phyloP scores from a whole-genome alignment of 2,797 vertebrate species.

The Lerista edwardsae region DNA sequence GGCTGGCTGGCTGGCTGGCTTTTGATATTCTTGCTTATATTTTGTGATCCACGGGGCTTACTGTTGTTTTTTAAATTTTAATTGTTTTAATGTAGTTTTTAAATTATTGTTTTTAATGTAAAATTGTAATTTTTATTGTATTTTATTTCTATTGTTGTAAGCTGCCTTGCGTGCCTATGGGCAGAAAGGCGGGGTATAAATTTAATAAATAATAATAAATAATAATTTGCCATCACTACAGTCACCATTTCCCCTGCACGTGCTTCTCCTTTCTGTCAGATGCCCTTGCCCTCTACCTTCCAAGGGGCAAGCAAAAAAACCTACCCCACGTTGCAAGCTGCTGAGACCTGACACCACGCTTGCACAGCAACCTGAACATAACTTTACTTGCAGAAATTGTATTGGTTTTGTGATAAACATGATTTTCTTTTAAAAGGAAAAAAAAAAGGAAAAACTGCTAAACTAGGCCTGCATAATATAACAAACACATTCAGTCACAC shows the following conservation, averaged over 20 bases:
- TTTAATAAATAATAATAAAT: too few relatives aligned
- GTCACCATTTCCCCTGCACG: neutral
- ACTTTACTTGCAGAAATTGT: neutral
- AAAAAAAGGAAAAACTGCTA: neutral
- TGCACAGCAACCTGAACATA: rapidly evolving
- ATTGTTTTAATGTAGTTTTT: too few relatives aligned
- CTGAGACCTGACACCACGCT: rapidly evolving
- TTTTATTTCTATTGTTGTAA: too few relatives aligned
- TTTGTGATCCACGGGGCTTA: too few relatives aligned
- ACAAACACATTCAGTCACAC: neutral
- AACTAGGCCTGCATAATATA: rapidly evolving
- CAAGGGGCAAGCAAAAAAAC: neutral
- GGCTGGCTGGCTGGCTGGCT: too few relatives aligned
- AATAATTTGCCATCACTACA: conserved; percentile 3
- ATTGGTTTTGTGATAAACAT: neutral
- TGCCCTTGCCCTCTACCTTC: neutral
- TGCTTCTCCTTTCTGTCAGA: neutral
- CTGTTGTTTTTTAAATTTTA: too few relatives aligned
- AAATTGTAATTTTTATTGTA: too few relatives aligned
- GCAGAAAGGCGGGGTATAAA: too few relatives aligned
- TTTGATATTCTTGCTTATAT: too few relatives aligned
- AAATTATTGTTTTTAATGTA: too few relatives aligned
- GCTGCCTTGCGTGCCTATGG: too few relatives aligned
- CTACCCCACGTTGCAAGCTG: rapidly evolving
- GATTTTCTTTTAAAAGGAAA: neutral